Conservation (phyloP, 1,140 invertebrate species). For the Bombus affinis region DNA sequence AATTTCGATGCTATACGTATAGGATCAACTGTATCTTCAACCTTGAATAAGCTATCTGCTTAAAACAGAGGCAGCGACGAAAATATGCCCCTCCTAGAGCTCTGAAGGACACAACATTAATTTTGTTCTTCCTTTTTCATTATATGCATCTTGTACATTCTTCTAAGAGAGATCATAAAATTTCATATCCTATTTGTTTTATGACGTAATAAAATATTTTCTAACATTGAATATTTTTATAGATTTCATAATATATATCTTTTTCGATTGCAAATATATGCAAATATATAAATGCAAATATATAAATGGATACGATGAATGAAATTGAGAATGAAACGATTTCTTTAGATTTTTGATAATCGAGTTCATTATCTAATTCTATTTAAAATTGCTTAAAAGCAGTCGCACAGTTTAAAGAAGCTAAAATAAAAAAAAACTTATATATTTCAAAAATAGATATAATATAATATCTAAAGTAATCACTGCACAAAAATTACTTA, state of each 20-base stretch:
- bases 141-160: not conserved
- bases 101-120: not conserved
- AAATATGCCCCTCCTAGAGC: not conserved
- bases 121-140: not conserved
- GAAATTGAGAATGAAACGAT: not conserved
- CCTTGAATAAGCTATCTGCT: slow-evolving; percentile 10
- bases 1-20: not conserved
- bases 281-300: no score
- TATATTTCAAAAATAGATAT: not conserved
- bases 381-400: not conserved
- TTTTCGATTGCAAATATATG: no score
- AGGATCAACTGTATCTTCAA: not conserved
- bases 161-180: not conserved
- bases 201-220: not conserved
- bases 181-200: not conserved
- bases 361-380: not conserved
- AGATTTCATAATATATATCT: not conserved
- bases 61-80: not conserved
- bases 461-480: not conserved
- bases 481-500: not conserved
- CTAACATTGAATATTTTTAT: not conserved
- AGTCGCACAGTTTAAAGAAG: not conserved
- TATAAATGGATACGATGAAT: not conserved
- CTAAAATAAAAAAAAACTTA: not conserved
- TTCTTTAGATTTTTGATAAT: not conserved